Base-by-base conservation (phyloP, 2,797 vertebrate species). In the Danio choprae region DNA sequence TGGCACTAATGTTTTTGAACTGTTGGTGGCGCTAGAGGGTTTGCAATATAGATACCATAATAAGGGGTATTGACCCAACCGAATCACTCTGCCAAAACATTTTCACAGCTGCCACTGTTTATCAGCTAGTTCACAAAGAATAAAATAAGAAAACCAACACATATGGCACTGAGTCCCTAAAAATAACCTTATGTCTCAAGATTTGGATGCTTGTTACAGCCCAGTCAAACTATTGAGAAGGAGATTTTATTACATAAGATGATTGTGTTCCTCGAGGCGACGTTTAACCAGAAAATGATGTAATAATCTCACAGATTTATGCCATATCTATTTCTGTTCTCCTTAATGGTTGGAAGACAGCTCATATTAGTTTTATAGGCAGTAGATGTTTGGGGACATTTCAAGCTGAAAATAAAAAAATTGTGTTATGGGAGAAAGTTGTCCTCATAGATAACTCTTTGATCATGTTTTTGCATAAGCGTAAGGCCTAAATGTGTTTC, bases 121-220 rank as follows among this genome's bases (percentile, higher is more conserved):
- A 22, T 11, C 13, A 50, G 44, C 46, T 15, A 51, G 13, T 36
- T 36, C 46, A 69, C 9, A 51, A 12, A 48, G 13, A 67, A 48
- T 29, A 36, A 51, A 50, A 69, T n/a, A 29, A 51, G 67, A 51
- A 70, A 53, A 53, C 11, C 16, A 70, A 70, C 6, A 53, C 29
- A 70, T 53, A 40, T 5, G 16, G 36, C 7, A 10, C 9, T 7
- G 38, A 67, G 67, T 4, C 46, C 46, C 48, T 40, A 40, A 74
- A 46, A 38, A 60, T n/a, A 60, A 18, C 20, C 20, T 8, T 16
- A 63, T 48, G 29, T 60, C 7, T 40, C 11, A 74, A 36, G 44
- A 62, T 62, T 63, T 38, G 58, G 29, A 62, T 43, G 74, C 59
- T 53, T 64, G 9, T 65, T 51, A 44, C 18, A 55, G 36, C 51